Conservation (phyloP, 23 tunicate species). For the Halocynthia aurantium region DNA sequence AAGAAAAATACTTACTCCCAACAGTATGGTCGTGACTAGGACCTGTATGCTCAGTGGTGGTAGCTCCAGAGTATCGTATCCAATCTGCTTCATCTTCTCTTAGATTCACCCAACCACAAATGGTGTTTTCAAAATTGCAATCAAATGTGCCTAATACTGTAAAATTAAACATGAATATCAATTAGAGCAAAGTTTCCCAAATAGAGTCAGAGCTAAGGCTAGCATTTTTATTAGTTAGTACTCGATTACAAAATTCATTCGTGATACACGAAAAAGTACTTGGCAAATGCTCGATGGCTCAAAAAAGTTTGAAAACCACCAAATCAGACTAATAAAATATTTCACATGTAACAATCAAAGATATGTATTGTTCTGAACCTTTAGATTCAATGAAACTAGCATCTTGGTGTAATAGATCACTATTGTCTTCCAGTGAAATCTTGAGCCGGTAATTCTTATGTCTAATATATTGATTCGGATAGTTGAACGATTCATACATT, state of each 20-base stretch:
- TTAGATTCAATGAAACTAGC: conserved; percentile 33
- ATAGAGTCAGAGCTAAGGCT: too few species aligned
- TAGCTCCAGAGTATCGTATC: conserved; percentile 55
- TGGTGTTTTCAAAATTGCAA: conserved; percentile 46
- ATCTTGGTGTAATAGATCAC: conserved; percentile 29
- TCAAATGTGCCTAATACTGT: conserved; percentile 61
- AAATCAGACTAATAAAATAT: not conserved
- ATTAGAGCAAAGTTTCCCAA: not conserved
- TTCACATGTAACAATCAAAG: too few species aligned
- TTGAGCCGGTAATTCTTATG: conserved; percentile 31
- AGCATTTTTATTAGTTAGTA: too few species aligned
- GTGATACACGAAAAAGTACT: too few species aligned
- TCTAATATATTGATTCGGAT: conserved; percentile 31
- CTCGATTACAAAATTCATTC: too few species aligned
- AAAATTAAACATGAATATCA: not conserved
- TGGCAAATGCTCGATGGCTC: too few species aligned
- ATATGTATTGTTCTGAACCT: conserved; percentile 2
- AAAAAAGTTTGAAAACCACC: not conserved
- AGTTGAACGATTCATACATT: conserved; percentile 53
- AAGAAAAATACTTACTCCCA: conserved; percentile 44
- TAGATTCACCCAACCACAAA: conserved; percentile 70
- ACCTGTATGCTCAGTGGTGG: conserved; percentile 58
- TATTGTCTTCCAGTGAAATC: conserved; percentile 34
- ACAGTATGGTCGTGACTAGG: conserved; percentile 66
- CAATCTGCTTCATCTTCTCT: conserved; percentile 45